Percentiles rank a stretch among this genome's conserved stretches.
Conservation (phyloP, 1,140 invertebrate species). For the Caenorhabditis remanei region DNA sequence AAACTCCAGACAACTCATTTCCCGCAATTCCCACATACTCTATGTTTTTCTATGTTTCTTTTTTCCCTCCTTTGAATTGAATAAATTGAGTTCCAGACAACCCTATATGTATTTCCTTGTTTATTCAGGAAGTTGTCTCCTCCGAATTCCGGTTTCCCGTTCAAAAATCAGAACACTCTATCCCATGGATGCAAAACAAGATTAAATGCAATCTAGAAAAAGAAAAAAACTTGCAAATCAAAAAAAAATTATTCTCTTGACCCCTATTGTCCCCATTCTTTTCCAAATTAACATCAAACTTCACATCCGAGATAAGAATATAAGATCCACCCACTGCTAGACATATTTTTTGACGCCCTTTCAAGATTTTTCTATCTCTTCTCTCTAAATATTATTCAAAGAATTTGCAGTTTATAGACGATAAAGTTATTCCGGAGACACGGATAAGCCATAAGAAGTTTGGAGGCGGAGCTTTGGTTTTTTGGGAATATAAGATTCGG, state of each 20-base stretch:
- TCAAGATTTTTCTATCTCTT: conserved; percentile 9
- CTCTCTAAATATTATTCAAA: not conserved
- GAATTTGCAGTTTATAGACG: conserved; percentile 12
- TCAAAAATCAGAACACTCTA: conserved; percentile 21
- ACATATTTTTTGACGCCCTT: not conserved
- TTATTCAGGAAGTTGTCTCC: not conserved
- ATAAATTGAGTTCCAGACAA: not conserved
- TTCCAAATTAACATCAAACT: conserved; percentile 16
- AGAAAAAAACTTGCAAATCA: not conserved
- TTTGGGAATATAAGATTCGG: not conserved
- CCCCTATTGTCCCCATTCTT: conserved; percentile 10
- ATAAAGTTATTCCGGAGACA: not conserved
- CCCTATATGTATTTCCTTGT: not conserved
- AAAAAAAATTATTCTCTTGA: not conserved
- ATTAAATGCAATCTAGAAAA: not conserved
- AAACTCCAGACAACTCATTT: no score
- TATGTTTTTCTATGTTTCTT: no score
- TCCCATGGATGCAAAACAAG: not conserved
- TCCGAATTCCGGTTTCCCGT: not conserved
- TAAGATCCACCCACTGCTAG: conserved; percentile 23
- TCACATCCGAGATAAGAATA: no score
- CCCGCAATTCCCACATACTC: no score
- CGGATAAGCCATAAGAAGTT: not conserved
- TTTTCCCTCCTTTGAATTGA: not conserved
- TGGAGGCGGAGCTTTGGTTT: not conserved